Conservation (phyloP, 1,140 invertebrate genomes). For the Nebria ingens region DNA sequence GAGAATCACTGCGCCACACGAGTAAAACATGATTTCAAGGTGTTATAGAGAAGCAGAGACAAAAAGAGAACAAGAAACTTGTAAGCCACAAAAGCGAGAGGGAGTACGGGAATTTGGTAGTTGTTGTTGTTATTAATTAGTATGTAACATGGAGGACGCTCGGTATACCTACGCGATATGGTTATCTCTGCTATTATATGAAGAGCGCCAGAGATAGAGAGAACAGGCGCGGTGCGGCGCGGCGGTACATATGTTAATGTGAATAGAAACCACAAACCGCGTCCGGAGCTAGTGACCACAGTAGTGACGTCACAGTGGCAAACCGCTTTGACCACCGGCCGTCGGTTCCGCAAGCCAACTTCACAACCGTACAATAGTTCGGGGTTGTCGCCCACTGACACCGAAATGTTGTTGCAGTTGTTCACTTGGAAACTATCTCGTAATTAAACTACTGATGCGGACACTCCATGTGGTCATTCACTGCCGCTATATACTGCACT, state of each 20-base stretch:
- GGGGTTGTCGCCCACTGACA: background rate
- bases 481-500: background rate
- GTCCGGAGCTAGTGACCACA: background rate
- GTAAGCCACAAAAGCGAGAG: no score
- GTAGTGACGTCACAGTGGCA: background rate
- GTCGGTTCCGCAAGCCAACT: background rate
- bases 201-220: background rate
- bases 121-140: background rate
- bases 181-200: no score
- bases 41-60: no score
- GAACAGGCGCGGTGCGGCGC: background rate
- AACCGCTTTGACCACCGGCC: background rate
- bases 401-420: background rate
- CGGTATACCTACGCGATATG: background rate
- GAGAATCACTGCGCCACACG: no score
- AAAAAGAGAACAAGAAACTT: no score
- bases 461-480: background rate
- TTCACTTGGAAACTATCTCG: background rate
- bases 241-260: conserved; percentile 2
- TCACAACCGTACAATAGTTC: background rate
- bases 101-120: no score
- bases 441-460: background rate
- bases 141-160: background rate
- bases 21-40: no score
- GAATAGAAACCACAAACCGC: conserved; percentile 8